Evolutionary conservation across 2,888 invertebrate genomes (phyloP).

Genomic region (Eupithecia vulgata): DNA sequence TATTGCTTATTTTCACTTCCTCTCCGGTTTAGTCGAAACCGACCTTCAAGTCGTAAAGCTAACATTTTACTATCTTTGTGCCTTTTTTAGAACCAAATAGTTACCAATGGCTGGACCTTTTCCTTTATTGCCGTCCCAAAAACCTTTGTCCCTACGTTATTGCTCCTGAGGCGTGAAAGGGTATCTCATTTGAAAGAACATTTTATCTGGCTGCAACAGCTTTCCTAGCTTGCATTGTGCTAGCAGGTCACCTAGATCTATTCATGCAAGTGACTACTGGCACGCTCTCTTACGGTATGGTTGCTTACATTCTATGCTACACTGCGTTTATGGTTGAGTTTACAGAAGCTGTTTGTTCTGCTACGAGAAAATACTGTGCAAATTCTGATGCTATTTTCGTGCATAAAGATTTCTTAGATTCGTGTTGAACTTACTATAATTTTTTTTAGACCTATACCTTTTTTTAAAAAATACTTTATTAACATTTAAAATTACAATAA

Average conservation of each 20-base stretch:
- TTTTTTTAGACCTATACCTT: too few species aligned
- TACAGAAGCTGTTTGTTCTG: background rate
- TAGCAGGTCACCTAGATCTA: constrained; percentile 33
- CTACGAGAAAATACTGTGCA: background rate
- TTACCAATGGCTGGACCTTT: background rate
- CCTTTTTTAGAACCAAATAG: constrained; percentile 2
- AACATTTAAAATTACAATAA: too few species aligned
- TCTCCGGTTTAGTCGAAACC: background rate
- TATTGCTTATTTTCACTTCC: background rate
- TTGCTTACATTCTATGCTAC: constrained; percentile 9
- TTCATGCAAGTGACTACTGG: constrained; percentile 26
- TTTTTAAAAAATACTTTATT: too few species aligned
- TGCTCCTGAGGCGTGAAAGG: constrained; percentile 1
- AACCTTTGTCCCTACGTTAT: constrained; percentile 6
- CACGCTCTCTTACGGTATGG: constrained; percentile 16
- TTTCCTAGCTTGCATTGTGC: constrained; percentile 23
- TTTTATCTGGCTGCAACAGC: constrained; percentile 17
- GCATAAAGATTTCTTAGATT: background rate
- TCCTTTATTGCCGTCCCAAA: constrained; percentile 6
- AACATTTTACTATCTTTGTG: background rate
- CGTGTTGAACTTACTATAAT: too few species aligned
- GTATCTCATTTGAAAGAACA: background rate
- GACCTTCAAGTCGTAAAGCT: background rate
- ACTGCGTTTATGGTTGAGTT: constrained; percentile 3
- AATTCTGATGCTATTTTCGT: background rate